These are phyloP conservation scores for Ceratotherium simum DNA, from an alignment of 2,113 vertebrate genomes.

Conservation along the genomic window DNA sequence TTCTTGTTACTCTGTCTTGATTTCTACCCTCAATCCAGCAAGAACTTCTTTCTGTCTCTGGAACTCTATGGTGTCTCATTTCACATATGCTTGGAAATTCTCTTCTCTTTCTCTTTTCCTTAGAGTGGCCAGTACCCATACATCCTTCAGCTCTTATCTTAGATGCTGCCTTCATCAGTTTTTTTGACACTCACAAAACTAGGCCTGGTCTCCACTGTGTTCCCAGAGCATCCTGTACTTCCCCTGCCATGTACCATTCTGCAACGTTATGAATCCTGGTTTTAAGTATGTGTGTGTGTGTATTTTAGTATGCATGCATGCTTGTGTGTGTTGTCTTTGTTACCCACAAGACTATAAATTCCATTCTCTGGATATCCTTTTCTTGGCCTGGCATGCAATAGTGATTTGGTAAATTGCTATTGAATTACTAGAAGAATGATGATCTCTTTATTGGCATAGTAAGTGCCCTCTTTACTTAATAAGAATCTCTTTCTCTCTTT, in stretches of 20 bases:
- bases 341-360: background rate
- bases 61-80: background rate
- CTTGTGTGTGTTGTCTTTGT: background rate
- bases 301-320: background rate
- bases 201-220: background rate
- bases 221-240: background rate
- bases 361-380: background rate
- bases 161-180: background rate
- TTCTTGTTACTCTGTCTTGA: background rate
- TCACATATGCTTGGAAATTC: background rate
- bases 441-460: background rate
- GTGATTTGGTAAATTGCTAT: background rate
- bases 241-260: background rate
- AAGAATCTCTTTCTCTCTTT: background rate
- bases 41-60: background rate
- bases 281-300: background rate
- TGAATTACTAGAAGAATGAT: background rate
- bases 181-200: background rate
- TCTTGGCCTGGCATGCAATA: background rate
- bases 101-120: background rate
- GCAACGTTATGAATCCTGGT: background rate
- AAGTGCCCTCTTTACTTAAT: background rate
- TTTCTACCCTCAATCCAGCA: background rate
- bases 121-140: background rate
- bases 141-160: background rate